These are phyloP conservation scores for Clangula hyemalis DNA, from an alignment of 2,797 vertebrate species.

Conservation along the genomic window DNA sequence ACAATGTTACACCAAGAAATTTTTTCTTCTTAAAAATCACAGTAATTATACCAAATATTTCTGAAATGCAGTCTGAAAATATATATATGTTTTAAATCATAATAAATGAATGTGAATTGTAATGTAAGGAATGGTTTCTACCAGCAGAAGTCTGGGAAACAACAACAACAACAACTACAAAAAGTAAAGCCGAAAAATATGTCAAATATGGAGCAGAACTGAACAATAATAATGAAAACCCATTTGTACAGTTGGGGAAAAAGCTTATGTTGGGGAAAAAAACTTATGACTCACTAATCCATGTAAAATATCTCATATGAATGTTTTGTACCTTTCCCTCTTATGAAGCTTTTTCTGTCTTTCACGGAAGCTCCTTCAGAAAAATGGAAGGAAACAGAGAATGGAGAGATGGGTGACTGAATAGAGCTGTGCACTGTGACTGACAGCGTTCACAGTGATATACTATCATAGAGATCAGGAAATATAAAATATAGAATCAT, in stretches of 20 bases:
- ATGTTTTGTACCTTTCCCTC: not conserved
- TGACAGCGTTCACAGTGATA: not conserved
- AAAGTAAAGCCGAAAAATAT: not conserved
- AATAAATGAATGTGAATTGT: too few species aligned
- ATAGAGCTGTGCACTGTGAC: not conserved
- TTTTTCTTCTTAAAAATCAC: too few species aligned
- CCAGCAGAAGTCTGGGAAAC: not conserved
- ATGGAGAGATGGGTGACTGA: not conserved
- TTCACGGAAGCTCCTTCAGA: not conserved
- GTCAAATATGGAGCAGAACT: not conserved
- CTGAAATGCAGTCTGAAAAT: too few species aligned
- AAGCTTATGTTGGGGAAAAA: not conserved
- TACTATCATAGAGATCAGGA: not conserved
- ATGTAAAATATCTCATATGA: not conserved
- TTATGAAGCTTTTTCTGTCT: not conserved
- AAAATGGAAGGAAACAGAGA: not conserved
- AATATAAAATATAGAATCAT: conserved; percentile 14
- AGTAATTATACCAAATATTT: too few species aligned
- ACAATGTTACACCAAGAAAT: too few species aligned
- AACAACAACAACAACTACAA: not conserved
- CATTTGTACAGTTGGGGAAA: not conserved
- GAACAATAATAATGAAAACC: not conserved
- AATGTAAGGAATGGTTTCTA: not conserved
- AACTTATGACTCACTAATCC: not conserved
- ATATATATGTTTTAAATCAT: too few species aligned